These are phyloP conservation scores for Acridotheres tristis DNA, from an alignment of 2,797 vertebrate genomes.

Conservation along the genomic window DNA sequence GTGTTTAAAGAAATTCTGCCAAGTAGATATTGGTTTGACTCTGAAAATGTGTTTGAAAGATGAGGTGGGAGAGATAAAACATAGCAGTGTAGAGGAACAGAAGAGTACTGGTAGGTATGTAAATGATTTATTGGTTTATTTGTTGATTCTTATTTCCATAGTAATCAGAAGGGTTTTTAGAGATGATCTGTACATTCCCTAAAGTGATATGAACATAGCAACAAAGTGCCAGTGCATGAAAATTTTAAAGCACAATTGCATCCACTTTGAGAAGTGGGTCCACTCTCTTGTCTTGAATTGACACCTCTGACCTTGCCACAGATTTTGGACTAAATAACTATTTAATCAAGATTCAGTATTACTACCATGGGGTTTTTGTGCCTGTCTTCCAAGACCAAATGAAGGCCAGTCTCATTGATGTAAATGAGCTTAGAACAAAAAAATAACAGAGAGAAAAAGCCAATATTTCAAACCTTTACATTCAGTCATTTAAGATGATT, in stretches of 20 bases:
- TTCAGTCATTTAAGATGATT: background rate
- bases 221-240: background rate
- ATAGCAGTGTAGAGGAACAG: background rate
- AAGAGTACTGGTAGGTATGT: background rate
- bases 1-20: background rate
- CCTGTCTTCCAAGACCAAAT: background rate
- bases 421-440: background rate
- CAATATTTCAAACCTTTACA: background rate
- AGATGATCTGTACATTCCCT: background rate
- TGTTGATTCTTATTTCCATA: conserved; percentile 28
- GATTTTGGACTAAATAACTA: background rate
- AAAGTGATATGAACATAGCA: background rate
- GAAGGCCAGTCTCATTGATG: background rate
- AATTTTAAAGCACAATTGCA: background rate
- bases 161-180: background rate
- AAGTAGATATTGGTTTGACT: background rate
- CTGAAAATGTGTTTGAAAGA: conserved; percentile 13
- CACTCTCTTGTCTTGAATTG: background rate
- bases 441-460: background rate
- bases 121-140: conserved; percentile 24
- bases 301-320: background rate
- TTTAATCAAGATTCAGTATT: background rate
- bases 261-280: background rate
- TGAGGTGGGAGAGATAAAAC: background rate
- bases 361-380: background rate